Base-by-base conservation (phyloP, 2,797 vertebrate species). In the Cygnus olor region DNA sequence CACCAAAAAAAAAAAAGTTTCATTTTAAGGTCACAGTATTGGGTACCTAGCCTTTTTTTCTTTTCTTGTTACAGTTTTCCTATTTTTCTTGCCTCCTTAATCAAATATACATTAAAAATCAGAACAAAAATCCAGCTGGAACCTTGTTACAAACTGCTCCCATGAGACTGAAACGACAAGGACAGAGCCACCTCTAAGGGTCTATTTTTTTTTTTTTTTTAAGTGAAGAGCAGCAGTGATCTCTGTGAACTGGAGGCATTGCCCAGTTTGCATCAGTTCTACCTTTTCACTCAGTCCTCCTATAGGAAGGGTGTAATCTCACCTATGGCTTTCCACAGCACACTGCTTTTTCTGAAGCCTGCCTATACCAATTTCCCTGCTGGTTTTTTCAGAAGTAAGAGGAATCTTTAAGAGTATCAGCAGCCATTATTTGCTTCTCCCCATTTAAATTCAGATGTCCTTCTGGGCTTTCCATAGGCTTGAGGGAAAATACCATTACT, bases 381-480 rank as follows among this genome's bases (percentile, higher is more conserved):
- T 32, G 20, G 28, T 36, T 78, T 78, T 24, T 66, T 34, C 45
- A 83, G 81, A 53, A 44, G 36, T 21, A 80, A 79, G 45, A 51
- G 81, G 44, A 90, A 54, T 91, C 83, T 89, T 56, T 54, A 38
- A 61, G 45, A 88, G 24, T 60, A 90, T 63, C 38, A 8, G 47
- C 22, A 9, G 54, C 10, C 88, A 61, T 89, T 89, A 81, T 89
- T 94, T 58, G 21, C 90, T 94, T 92, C 82, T 93, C 45, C 38
- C 27, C 4, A 32, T 78, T 60, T 89, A 88, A 88, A 73, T 34
- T 20, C 34, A 13, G 54, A 53, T 18, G 65, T 47, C 73, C 60
- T 94, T 91, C n/a, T 92, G 88, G n/a, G 69, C 19, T 79, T 95
- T 95, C 91, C 53, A 53, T n/a, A 53, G n/a, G 32, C 69, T 72